Percentiles rank a stretch among this genome's conserved stretches.
These are phyloP conservation scores for Tenrec ecaudatus DNA, from an alignment of 2,113 vertebrate species.

Conservation along the genomic window DNA sequence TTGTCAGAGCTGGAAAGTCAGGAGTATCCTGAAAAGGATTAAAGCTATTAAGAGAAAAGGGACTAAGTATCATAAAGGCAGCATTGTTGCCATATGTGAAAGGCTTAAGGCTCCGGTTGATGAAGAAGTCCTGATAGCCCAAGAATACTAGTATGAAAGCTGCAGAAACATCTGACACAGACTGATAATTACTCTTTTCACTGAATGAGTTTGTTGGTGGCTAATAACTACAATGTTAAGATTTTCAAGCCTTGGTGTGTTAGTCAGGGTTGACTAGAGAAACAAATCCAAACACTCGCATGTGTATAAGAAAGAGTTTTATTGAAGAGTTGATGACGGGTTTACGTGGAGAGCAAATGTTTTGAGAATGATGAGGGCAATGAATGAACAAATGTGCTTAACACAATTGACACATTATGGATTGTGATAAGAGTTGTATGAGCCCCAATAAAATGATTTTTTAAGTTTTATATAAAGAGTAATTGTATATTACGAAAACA, in stretches of 20 bases:
- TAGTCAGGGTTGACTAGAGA: too few relatives aligned
- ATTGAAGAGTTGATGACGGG: too few relatives aligned
- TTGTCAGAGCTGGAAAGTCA: neutral
- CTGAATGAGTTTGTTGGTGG: neutral
- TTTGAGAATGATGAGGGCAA: too few relatives aligned
- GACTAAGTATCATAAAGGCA: neutral
- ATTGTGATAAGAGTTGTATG: too few relatives aligned
- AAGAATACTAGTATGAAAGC: neutral
- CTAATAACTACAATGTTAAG: slow-evolving; percentile 23
- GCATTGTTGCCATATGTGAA: slow-evolving; percentile 7
- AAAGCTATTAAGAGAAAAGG: neutral
- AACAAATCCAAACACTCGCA: too few relatives aligned
- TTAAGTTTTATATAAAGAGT: too few relatives aligned
- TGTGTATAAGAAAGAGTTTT: too few relatives aligned
- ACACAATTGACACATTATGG: too few relatives aligned
- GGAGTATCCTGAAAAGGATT: neutral
- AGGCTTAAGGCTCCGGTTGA: neutral
- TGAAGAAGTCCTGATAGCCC: neutral
- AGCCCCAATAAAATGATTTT: too few relatives aligned
- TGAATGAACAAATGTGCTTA: too few relatives aligned
- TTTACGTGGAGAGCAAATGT: too few relatives aligned
- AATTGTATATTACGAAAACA: too few relatives aligned
- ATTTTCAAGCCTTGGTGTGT: slow-evolving; percentile 16
- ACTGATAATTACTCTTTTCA: neutral
- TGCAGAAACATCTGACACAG: neutral